Evolutionary conservation across 1,140 invertebrate genomes (phyloP).

Genomic region (Belonocnema kinseyi): DNA sequence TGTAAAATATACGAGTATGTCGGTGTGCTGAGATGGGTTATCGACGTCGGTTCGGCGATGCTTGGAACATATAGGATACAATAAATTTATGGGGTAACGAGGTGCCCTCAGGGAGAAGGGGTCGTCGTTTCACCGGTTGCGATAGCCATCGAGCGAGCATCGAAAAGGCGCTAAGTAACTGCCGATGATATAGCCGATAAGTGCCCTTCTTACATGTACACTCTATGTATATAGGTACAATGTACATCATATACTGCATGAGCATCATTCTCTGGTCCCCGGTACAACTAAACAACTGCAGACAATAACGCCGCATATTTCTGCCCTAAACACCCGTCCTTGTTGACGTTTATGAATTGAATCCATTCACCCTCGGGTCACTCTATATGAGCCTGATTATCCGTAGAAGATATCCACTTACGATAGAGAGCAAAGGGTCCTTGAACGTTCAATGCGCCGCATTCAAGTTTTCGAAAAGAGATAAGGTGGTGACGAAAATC

Average conservation of each 20-base stretch:
- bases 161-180: slow-evolving; percentile 74
- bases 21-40: slow-evolving; percentile 43
- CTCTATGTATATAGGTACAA: slow-evolving; percentile 34
- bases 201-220: slow-evolving; percentile 44
- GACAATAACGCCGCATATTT: slow-evolving; percentile 47
- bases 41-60: slow-evolving; percentile 13
- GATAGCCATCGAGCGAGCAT: slow-evolving; percentile 70
- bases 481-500: slow-evolving; percentile 31
- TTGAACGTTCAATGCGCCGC: neutral
- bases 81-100: slow-evolving; percentile 72
- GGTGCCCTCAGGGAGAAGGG: slow-evolving; percentile 49
- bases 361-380: slow-evolving; percentile 57
- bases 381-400: slow-evolving; percentile 32
- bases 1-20: neutral
- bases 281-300: slow-evolving; percentile 17
- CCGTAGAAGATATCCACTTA: slow-evolving; percentile 39
- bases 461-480: slow-evolving; percentile 31
- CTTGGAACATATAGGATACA: slow-evolving; percentile 41
- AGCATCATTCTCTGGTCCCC: slow-evolving; percentile 46
- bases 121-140: slow-evolving; percentile 59
- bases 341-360: slow-evolving; percentile 70
- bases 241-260: slow-evolving; percentile 37
- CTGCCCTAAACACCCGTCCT: slow-evolving; percentile 45
- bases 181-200: slow-evolving; percentile 71
- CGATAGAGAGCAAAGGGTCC: slow-evolving; percentile 12